Base-by-base conservation (phyloP, 2,797 vertebrate species). In the Rallus crepitans region DNA sequence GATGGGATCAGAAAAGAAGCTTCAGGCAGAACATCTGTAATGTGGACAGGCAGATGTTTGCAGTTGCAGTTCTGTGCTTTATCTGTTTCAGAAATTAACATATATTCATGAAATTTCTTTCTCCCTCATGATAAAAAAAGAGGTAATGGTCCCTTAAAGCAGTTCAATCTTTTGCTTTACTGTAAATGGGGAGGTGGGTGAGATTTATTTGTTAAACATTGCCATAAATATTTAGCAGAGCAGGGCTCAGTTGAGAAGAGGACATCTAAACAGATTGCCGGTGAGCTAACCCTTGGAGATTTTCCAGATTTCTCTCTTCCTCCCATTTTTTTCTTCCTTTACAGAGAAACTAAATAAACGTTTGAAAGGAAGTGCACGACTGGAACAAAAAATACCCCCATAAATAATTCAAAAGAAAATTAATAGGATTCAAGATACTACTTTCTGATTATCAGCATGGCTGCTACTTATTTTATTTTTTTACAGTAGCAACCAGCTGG, bases 401-500 rank as follows among this genome's bases (percentile, higher is more conserved):
- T 93, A 95, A 95, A 92, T 96, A 95, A 97, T 96, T 96, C 90
- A 97, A 33, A 96, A 94, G 90, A 73, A 96, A 96, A 96, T 97
- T 96, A 96, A 93, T 81, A 83, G 68, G 87, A 94, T 92, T 73
- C 71, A 19, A 82, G 95, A 93, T 92, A 87, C 37, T 76, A 40
- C 59, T 89, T 96, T 92, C 79, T 94, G 96, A 96, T 96, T 89
- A 94, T 71, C 80, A 85, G 60, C 79, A 42, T 31, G 68, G 52
- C 31, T 82, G 53, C 63, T 81, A 15, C 42, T 78, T 82, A 25
- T 69, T 84, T 87, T 66, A 23, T 80, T 66, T 63, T 81, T 79
- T 94, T 90, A 92, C 90, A 96, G 92, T 91, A 96, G 77, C 85
- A 91, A 59, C 82, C 94, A 96, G 68, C 96, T 87, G 92, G 83